phyloP scores from a whole-genome alignment of 2,888 invertebrate species.

The Eristalinus sepulchralis region DNA sequence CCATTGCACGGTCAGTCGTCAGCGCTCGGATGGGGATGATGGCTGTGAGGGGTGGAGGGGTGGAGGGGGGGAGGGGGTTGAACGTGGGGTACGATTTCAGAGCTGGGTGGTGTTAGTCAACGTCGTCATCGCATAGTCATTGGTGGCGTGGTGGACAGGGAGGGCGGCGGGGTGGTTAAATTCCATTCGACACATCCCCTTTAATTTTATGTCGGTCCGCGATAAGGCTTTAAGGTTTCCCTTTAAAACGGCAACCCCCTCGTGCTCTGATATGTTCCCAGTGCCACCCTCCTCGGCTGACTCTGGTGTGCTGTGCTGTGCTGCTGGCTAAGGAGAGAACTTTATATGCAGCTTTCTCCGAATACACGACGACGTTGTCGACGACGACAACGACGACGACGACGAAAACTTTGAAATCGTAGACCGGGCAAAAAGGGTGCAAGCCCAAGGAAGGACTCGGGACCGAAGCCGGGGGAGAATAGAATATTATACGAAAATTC shows the following conservation, averaged over 20 bases:
- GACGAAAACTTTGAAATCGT: slow-evolving; percentile 70
- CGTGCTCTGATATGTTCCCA: slow-evolving; percentile 15
- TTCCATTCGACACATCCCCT: slow-evolving; percentile 61
- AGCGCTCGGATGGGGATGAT: slow-evolving; percentile 21
- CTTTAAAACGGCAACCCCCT: slow-evolving; percentile 56
- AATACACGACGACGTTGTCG: slow-evolving; percentile 40
- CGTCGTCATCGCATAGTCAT: slow-evolving; percentile 12
- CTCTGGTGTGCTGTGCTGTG: slow-evolving; percentile 5
- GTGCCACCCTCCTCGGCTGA: slow-evolving; percentile 28
- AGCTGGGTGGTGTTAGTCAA: slow-evolving; percentile 47
- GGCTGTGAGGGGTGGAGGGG: slow-evolving; percentile 8
- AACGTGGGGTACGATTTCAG: slow-evolving; percentile 38
- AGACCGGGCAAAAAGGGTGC: slow-evolving; percentile 70
- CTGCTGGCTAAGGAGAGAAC: slow-evolving; percentile 65
- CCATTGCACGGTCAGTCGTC: slow-evolving; percentile 71
- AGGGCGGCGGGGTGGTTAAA: not conserved
- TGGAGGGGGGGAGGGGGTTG: not conserved
- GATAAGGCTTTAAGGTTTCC: slow-evolving; percentile 70
- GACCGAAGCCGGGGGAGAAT: slow-evolving; percentile 33
- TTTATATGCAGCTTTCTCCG: slow-evolving; percentile 71
- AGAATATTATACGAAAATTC: slow-evolving; percentile 65
- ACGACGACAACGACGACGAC: slow-evolving; percentile 44
- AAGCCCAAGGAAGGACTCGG: slow-evolving; percentile 41
- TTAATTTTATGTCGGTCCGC: slow-evolving; percentile 66
- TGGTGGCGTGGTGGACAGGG: slow-evolving; percentile 17